Evolutionary conservation across 2,888 invertebrate species (phyloP).

Genomic region (Lypha dubia): DNA sequence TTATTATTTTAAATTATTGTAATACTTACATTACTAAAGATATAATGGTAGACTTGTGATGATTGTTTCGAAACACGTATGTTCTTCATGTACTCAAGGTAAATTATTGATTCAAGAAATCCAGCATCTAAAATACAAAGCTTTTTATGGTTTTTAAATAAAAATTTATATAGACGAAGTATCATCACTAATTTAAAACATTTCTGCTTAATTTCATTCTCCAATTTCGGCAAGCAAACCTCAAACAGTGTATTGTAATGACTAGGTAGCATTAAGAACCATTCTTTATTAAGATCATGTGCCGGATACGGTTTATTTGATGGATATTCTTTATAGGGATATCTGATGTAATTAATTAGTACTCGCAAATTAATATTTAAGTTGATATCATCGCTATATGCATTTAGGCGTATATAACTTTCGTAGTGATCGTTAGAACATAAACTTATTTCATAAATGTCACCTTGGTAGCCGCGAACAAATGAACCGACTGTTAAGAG

Average conservation of each 20-base stretch:
- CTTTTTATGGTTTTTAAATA: constrained; percentile 29
- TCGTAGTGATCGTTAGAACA: background rate
- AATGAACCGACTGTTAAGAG: constrained; percentile 51
- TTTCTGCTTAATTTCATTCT: constrained; percentile 38
- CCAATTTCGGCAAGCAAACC: constrained; percentile 52
- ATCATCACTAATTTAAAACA: constrained; percentile 37
- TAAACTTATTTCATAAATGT: constrained; percentile 69
- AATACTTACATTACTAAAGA: constrained; percentile 41
- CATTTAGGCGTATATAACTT: background rate
- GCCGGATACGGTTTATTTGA: constrained; percentile 25
- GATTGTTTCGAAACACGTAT: background rate
- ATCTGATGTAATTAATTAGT: constrained; percentile 34
- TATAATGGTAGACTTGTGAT: background rate
- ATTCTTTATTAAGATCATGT: constrained; percentile 43
- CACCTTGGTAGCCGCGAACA: constrained; percentile 67
- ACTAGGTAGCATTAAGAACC: constrained; percentile 50
- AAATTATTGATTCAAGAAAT: constrained; percentile 55
- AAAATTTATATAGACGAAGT: constrained; percentile 43
- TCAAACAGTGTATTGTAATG: constrained; percentile 42
- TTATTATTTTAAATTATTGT: too few relatives aligned
- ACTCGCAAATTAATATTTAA: constrained; percentile 51
- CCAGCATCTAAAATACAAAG: constrained; percentile 8
- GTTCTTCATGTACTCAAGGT: constrained; percentile 34
- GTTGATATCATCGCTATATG: background rate
- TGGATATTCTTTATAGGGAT: background rate